Percentiles rank a stretch among this genome's conserved stretches.
These are phyloP conservation scores for Carabus problematicus DNA, from an alignment of 2,888 invertebrate genomes.

Conservation along the genomic window DNA sequence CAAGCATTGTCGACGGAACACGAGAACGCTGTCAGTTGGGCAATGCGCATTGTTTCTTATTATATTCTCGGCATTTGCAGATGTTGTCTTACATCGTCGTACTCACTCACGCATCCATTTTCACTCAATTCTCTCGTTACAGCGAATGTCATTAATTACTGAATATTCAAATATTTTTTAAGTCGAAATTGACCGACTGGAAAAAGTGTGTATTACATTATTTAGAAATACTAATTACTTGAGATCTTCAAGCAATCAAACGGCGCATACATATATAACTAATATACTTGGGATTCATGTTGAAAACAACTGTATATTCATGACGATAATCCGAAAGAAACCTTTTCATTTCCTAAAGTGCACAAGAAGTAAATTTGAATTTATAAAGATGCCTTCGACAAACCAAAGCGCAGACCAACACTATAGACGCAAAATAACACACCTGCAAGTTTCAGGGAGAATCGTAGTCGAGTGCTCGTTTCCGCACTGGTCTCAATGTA, in stretches of 20 bases:
- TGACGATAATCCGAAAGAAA: background rate
- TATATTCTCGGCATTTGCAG: constrained; percentile 20
- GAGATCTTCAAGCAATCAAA: too few relatives aligned
- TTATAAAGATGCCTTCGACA: constrained; percentile 7
- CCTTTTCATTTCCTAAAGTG: constrained; percentile 14
- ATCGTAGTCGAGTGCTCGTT: too few relatives aligned
- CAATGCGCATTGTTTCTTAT: constrained; percentile 25
- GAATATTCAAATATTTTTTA: too few relatives aligned
- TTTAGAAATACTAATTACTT: too few relatives aligned
- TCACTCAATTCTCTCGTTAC: background rate
- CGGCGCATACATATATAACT: too few relatives aligned
- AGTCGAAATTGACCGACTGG: too few relatives aligned
- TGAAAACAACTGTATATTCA: background rate
- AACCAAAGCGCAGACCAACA: background rate
- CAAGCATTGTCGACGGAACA: constrained; percentile 34
- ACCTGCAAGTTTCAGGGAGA: background rate
- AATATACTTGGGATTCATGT: too few relatives aligned
- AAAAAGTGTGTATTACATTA: too few relatives aligned
- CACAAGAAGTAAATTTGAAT: constrained; percentile 12
- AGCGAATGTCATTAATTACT: background rate
- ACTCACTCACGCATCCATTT: background rate
- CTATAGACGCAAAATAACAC: constrained; percentile 13
- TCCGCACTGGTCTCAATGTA: too few relatives aligned
- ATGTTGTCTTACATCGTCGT: constrained; percentile 7
- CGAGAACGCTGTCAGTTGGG: constrained; percentile 20